Base-by-base conservation (phyloP, 2,888 invertebrate genomes). In the Drosophila nr. perissopoda region DNA sequence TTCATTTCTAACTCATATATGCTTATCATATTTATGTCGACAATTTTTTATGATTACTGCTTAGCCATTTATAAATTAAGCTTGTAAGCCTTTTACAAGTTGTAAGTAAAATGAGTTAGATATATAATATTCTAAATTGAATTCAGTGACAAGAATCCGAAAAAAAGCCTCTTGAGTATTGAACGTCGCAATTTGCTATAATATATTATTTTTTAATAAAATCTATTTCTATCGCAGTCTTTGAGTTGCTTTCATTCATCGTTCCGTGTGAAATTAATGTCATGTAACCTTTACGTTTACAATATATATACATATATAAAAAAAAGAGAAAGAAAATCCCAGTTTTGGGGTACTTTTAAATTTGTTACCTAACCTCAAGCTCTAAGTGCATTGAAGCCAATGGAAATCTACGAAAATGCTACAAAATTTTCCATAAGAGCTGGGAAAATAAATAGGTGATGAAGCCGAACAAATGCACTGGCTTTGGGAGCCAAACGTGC, bases 381-480 rank as follows among this genome's bases (percentile, higher is more conserved):
- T 11, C n/a, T 34, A 10, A 34, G 33, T 25, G 38, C 58, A n/a
- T 58, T 25, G 38, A 57, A 54, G n/a, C 45, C 42, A 48, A 56
- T 25, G 33, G 60, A 73, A 53, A 73, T 57, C 8, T 34, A 58
- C 69, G n/a, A 64, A 64, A 48, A 61, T 60, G 58, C 51, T 34
- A 52, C 33, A 49, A 74, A 69, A 65, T 69, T 53, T 76, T 69
- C 42, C 65, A 68, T 63, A 76, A 65, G 59, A 60, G 54, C 34
- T 27, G 27, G 38, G 49, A 62, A 80, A 70, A 73, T 56, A 66
- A 76, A 69, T 71, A 68, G 65, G 53, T 64, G 27, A 49, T 48
- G 85, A 89, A 87, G 76, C 74, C 86, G 40, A 59, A 72, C 86
- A 86, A 88, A 78, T 86, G 90, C 60, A 27, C 54, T 52, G 62